Base-by-base conservation (phyloP, 2,113 vertebrate genomes). In the Eurypyga helias region DNA sequence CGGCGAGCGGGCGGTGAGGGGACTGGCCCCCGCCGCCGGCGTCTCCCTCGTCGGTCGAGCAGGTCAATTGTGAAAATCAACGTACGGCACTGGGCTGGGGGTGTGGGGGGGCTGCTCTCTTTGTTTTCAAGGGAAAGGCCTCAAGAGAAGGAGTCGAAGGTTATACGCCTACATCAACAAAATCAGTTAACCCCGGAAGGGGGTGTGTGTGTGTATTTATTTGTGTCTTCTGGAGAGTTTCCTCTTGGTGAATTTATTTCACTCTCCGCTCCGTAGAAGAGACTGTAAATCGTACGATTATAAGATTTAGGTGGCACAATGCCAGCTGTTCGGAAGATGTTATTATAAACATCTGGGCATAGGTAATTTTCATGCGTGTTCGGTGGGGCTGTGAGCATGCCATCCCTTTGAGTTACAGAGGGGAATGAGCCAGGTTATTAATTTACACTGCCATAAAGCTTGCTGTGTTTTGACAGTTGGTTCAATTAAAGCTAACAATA, bases 101-200 rank as follows among this genome's bases (percentile, higher is more conserved):
- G 8, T n/a, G n/a, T n/a, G 15, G 26, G 41, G 43, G 52, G 20
- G 6, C 18, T 9, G 60, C 13, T 45, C 71, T 72, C 94, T 97
- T 97, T 96, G 93, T 97, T 96, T 92, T 92, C 89, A 89, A 70
- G 60, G 60, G 38, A 94, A 38, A 54, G 87, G 94, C 81, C 86
- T 84, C 65, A 13, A n/a, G 10, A 83, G 89, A 78, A 78, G 36
- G 54, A 96, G 71, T 38, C 75, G 83, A 79, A 93, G 86, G 76
- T 89, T 88, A 13, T 48, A 41, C 13, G 65, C 33, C 48, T 71
- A 51, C 60, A 58, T 66, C 64, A 54, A 51, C 71, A 78, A 62
- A 51, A 90, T 48, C 21, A 49, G 90, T 82, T 73, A 54, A 48
- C 65, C 81, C 73, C 73, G 87, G 87, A 87, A 85, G 57, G 45